Evolutionary conservation across 2,888 invertebrate genomes (phyloP).

Genomic region (Cheilosia impressa): DNA sequence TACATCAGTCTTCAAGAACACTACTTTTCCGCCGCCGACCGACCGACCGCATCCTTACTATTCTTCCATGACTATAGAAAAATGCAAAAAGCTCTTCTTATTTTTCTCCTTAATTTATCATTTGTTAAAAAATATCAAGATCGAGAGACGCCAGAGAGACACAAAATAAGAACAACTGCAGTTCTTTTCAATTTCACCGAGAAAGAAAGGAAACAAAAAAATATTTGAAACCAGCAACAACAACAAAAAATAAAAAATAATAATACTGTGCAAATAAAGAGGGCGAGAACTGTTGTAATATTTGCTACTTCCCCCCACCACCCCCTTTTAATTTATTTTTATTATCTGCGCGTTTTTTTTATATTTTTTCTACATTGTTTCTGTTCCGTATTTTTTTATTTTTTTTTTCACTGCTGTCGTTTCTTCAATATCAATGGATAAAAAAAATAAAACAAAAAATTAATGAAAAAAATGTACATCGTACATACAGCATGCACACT

Average conservation of each 20-base stretch:
- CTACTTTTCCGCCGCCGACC: not conserved
- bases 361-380: slow-evolving; percentile 1
- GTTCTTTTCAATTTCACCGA: slow-evolving; percentile 46
- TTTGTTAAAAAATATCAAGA: slow-evolving; percentile 42
- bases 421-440: slow-evolving; percentile 21
- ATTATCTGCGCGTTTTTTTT: slow-evolving; percentile 9
- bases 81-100: slow-evolving; percentile 19
- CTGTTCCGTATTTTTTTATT: not conserved
- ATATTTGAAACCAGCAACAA: not conserved
- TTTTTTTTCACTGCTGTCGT: not conserved
- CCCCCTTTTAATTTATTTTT: slow-evolving; percentile 34
- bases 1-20: not conserved
- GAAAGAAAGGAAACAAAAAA: slow-evolving; percentile 21
- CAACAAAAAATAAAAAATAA: slow-evolving; percentile 24
- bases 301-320: slow-evolving; percentile 12
- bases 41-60: not conserved
- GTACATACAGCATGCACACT: slow-evolving; percentile 10
- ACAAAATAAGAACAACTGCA: slow-evolving; percentile 40
- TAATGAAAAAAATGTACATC: slow-evolving; percentile 5
- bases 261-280: slow-evolving; percentile 37
- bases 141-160: slow-evolving; percentile 24
- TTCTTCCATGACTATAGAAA: slow-evolving; percentile 10
- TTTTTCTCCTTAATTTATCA: slow-evolving; percentile 44
- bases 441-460: not conserved
- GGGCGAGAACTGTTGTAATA: slow-evolving; percentile 46